Conservation (phyloP, 2,113 vertebrate species). For the Pan troglodytes region DNA sequence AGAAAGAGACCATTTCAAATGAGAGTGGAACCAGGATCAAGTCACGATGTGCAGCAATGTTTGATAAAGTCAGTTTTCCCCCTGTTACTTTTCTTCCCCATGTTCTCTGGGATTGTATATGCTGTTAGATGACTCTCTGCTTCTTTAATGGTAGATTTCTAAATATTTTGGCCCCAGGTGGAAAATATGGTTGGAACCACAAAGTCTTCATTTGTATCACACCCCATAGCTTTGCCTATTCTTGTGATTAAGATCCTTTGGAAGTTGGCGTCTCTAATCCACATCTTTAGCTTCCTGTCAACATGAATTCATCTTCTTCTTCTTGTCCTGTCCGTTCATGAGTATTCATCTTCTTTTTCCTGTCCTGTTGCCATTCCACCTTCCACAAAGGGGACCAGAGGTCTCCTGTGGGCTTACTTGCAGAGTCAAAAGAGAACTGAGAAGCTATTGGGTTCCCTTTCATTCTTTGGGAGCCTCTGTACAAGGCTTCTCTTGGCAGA, state of each 20-base stretch:
- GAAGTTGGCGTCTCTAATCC: not conserved
- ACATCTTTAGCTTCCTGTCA: not conserved
- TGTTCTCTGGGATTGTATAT: not conserved
- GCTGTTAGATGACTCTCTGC: not conserved
- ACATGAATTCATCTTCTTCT: not conserved
- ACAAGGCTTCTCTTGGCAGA: not conserved
- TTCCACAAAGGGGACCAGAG: not conserved
- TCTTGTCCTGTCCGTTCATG: not conserved
- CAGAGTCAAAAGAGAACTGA: not conserved
- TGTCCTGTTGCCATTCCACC: not conserved
- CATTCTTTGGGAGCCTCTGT: not conserved
- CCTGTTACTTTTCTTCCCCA: not conserved
- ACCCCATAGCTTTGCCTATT: not conserved
- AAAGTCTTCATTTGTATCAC: not conserved
- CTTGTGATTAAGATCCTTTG: not conserved
- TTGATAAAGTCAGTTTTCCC: rapidly evolving
- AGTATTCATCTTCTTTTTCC: not conserved
- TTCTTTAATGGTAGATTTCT: not conserved
- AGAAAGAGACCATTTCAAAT: not conserved
- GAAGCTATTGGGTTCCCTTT: not conserved
- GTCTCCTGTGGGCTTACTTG: not conserved
- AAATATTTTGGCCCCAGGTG: not conserved
- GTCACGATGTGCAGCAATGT: rapidly evolving
- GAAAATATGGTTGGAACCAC: not conserved
- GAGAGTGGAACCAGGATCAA: not conserved